Percentiles rank a stretch among this genome's conserved stretches.
Conservation (phyloP, 1,140 invertebrate genomes). For the Drosophila tani region DNA sequence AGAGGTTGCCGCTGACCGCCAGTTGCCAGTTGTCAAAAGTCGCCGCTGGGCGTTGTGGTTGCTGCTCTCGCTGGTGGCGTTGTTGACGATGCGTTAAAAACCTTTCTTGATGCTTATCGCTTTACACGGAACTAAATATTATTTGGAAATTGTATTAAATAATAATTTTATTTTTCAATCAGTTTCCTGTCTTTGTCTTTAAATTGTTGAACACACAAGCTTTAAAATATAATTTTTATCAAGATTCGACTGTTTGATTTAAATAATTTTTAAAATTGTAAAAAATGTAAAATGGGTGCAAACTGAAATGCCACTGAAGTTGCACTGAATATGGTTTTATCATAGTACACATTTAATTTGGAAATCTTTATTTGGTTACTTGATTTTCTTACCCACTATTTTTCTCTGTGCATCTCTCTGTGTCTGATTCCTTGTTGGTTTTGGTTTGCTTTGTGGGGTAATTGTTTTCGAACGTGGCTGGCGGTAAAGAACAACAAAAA, state of each 20-base stretch:
- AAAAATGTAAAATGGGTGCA: not conserved
- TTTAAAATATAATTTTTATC: no score
- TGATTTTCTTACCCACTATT: no score
- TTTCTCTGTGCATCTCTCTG: slow-evolving; percentile 2
- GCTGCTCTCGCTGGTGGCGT: slow-evolving; percentile 37
- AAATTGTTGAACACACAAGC: no score
- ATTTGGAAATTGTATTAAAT: not conserved
- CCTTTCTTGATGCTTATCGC: slow-evolving; percentile 54
- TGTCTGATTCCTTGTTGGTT: slow-evolving; percentile 3
- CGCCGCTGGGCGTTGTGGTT: slow-evolving; percentile 51
- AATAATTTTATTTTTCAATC: no score
- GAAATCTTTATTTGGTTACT: not conserved
- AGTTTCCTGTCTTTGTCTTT: not conserved
- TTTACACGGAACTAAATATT: not conserved
- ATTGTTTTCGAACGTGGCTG: slow-evolving; percentile 73
- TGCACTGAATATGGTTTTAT: not conserved
- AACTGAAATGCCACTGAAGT: no score
- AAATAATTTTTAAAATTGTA: not conserved
- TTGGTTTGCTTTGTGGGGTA: slow-evolving; percentile 51
- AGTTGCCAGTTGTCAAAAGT: slow-evolving; percentile 65
- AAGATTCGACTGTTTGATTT: not conserved
- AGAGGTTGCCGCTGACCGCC: slow-evolving; percentile 11
- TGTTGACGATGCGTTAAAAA: slow-evolving; percentile 61
- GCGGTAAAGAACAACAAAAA: slow-evolving; percentile 30
- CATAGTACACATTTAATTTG: not conserved